Conservation (phyloP, 1,140 invertebrate species). For the Coenobita brevimanus region DNA sequence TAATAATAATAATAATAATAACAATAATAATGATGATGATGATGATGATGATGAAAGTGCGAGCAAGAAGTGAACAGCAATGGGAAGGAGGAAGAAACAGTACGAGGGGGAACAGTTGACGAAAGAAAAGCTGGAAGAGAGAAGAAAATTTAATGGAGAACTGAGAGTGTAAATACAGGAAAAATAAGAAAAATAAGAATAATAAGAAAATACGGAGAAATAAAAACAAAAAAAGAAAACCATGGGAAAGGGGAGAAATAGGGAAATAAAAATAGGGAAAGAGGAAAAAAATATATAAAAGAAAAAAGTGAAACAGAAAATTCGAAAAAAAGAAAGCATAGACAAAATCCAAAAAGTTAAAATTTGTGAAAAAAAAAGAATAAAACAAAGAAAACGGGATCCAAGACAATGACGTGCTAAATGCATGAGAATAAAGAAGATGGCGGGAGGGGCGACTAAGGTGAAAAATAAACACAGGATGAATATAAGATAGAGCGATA, state of each 20-base stretch:
- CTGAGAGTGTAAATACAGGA: not conserved
- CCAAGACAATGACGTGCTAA: too few species aligned
- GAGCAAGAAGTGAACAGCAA: not conserved
- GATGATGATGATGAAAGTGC: not conserved
- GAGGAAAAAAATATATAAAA: too few species aligned
- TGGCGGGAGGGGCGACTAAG: too few species aligned
- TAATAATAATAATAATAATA: too few species aligned
- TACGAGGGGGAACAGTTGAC: too few species aligned
- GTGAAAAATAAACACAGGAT: too few species aligned
- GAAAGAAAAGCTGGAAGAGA: slow-evolving; percentile 5
- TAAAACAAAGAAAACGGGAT: too few species aligned
- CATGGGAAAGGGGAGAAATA: not conserved
- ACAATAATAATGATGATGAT: not conserved
- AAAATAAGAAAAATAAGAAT: not conserved
- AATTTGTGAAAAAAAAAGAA: too few species aligned
- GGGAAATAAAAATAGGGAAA: not conserved
- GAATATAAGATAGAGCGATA: too few species aligned
- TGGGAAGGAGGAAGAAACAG: not conserved
- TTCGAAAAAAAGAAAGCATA: not conserved
- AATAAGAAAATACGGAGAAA: not conserved
- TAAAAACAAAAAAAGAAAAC: not conserved
- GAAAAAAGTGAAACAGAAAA: not conserved
- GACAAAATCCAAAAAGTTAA: too few species aligned
- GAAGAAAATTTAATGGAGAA: not conserved
- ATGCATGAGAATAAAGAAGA: too few species aligned